Evolutionary conservation across 92 coral and sea anemone genomes (phyloP).

Genomic region (Metridium senile): DNA sequence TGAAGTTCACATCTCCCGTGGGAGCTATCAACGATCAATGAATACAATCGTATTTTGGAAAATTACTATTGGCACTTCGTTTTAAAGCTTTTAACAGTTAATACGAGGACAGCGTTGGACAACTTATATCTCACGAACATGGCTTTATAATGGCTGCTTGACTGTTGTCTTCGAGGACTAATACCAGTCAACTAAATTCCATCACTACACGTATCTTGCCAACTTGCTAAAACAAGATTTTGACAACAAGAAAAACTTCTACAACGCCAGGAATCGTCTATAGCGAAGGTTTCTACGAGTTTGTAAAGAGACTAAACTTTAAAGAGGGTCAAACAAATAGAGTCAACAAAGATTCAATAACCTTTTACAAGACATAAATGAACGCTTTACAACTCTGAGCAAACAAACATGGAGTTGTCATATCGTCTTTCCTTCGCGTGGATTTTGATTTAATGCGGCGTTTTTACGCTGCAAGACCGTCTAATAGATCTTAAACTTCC

Average conservation of each 20-base stretch:
- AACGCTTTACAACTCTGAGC: constrained; percentile 1
- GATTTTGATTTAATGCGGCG: constrained; percentile 4
- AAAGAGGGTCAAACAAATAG: constrained; percentile 15
- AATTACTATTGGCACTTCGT: constrained; percentile 30
- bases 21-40: constrained; percentile 10
- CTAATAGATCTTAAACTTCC: background rate
- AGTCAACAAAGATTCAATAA: constrained; percentile 2
- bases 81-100: constrained; percentile 27
- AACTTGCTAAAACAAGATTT: background rate
- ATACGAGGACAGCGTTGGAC: background rate
- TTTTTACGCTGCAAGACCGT: constrained; percentile 4
- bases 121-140: constrained; percentile 6
- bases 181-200: constrained; percentile 30
- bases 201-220: constrained; percentile 11
- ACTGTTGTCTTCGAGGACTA: background rate
- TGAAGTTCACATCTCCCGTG: constrained; percentile 29
- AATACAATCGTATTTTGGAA: constrained; percentile 3
- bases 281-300: background rate
- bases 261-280: background rate
- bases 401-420: constrained; percentile 19
- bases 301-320: background rate
- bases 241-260: background rate
- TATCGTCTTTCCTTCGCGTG: background rate
- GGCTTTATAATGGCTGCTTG: background rate
- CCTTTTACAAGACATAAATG: constrained; percentile 5